Base-by-base conservation (phyloP, 37 sponge, comb jelly and placozoan species). In the Lycopodina hypogea region DNA sequence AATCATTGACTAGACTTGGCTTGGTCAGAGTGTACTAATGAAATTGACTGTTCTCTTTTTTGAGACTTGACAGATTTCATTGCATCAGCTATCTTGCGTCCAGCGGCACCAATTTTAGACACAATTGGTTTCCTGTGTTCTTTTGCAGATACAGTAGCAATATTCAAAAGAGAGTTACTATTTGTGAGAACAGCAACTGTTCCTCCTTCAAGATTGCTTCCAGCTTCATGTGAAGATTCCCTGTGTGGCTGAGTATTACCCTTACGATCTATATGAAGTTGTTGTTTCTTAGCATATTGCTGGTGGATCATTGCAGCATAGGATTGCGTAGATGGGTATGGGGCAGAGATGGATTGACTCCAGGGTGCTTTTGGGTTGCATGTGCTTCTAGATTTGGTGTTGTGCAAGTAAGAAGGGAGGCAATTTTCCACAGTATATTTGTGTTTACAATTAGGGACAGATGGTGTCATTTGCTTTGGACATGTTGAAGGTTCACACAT, bases 361-460 rank as follows among this genome's bases (percentile, higher is more conserved):
- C 48, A 45, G 42, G 37, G 48, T 23, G 48, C 29, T 22, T 19
- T 22, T 41, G 71, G 37, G 45, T 35, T 21, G 42, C n/a, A 26
- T 1, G 48, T 35, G 35, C 24, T 45, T 33, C 66, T 65, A 32
- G 66, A 65, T 38, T 24, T 70, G 11, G 42, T 70, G n/a, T 70
- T 36, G 36, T 73, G 74, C 1, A 73, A 32, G 36, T 7, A 30
- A 12, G 39, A 42, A 3, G 79, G 79, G 41, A 72, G 61, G 42
- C 81, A 76, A 55, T 81, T 79, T 38, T 83, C 84, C 7, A 51
- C 18, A 32, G 80, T 83, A 80, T 83, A 89, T 61, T 89, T 89
- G 53, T 51, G 22, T n/a, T 70, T 40, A 38, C 36, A 35, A 22
- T 21, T 70, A 0, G 78, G 53, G 0, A 21, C 55, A 11, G 56